These are phyloP conservation scores for Ariopsis seemanni DNA, from an alignment of 2,113 vertebrate genomes.

Conservation along the genomic window DNA sequence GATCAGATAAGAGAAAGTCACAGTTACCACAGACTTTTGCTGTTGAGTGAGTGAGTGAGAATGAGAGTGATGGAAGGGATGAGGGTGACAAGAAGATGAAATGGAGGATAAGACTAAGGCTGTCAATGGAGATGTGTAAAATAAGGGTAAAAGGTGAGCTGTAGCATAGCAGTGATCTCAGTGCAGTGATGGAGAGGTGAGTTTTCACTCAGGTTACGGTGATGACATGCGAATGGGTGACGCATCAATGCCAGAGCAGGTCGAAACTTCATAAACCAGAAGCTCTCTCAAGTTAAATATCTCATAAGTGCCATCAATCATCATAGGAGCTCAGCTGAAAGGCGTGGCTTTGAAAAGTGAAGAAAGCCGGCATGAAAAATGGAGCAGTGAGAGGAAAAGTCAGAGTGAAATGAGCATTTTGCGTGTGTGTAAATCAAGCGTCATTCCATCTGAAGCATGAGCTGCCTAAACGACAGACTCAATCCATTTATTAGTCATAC, in stretches of 20 bases:
- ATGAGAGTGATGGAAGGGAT: neutral
- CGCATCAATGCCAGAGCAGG: conserved; percentile 27
- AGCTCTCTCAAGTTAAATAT: conserved; percentile 59
- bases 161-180: neutral
- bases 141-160: neutral
- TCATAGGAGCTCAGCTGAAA: conserved; percentile 59
- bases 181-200: conserved; percentile 46
- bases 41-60: neutral
- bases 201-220: conserved; percentile 37
- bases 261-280: conserved; percentile 50
- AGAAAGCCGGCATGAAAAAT: conserved; percentile 53
- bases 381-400: conserved; percentile 59
- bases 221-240: conserved; percentile 36
- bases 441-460: conserved; percentile 48
- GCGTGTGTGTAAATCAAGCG: conserved; percentile 56
- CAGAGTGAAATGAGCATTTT: conserved; percentile 49
- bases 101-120: neutral
- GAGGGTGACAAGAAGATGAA: neutral
- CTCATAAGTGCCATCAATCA: conserved; percentile 63
- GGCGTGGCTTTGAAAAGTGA: conserved; percentile 41
- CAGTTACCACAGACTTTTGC: neutral
- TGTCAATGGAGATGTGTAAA: neutral
- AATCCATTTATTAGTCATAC: conserved; percentile 61
- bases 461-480: conserved; percentile 54
- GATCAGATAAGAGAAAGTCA: neutral